Evolutionary conservation across 2,888 invertebrate genomes (phyloP), one percentile per base, ranked within the genome.

Genomic region (Coelogynopora nodosa): DNA sequence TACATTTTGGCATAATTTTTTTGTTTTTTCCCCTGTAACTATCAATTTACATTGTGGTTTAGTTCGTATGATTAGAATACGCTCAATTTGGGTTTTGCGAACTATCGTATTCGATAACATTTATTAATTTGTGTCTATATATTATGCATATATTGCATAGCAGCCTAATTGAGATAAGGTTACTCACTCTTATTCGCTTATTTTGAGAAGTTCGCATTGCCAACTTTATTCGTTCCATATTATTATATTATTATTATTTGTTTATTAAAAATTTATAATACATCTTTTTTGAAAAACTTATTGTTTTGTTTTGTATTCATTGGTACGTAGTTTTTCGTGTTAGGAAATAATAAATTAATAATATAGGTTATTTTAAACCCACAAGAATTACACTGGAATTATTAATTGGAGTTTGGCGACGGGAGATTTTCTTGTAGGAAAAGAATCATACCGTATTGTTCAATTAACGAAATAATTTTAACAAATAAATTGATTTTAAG

Each of bases 1-100:
- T 74, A 74, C 74, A 74, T 74, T 74, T 74, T 74, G 74, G 74
- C 74, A 74, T 74, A 74, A 74, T 74, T 74, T 74, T 74, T 74
- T 74, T 5, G 5, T 74, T 23, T 74, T 74, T 26, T 26, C 23
- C 23, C 2, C 74, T 74, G 27, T 23, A 10, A 26, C 74, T 74
- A 74, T 74, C 74, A 26, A 74, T 74, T 74, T 74, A 74, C 27
- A 74, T 74, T 74, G 23, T 26, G 23, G 74, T 74, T 74, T 74
- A 74, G 74, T 74, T 74, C 74, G 74, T 74, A 74, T 74, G 74
- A n/a, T 74, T 74, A 74, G 74, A 74, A 74, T 74, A 74, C 74
- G 74, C 74, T 74, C 74, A 74, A 74, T 74, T 74, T 74, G 23
- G 74, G 74, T 74, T 74, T 23, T 74, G 74, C 74, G 74, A 74